phyloP scores from a whole-genome alignment of 1,140 invertebrate species.

The Drosophila nigrodunni region DNA sequence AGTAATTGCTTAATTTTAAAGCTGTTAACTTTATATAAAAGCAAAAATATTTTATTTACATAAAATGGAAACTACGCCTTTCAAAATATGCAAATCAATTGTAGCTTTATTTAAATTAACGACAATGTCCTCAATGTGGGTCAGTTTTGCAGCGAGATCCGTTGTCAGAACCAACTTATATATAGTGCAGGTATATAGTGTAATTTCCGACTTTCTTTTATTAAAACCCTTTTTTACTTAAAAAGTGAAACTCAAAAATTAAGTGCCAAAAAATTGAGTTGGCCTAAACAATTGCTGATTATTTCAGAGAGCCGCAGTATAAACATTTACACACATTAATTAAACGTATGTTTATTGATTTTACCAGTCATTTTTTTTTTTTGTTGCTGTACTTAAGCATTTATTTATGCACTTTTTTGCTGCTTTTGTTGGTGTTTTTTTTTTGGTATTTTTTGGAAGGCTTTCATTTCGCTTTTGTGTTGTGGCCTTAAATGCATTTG shows the following conservation, averaged over 20 bases:
- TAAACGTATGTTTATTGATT: slow-evolving; percentile 73
- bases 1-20: no score
- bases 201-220: slow-evolving; percentile 33
- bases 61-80: no score
- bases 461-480: slow-evolving; percentile 58
- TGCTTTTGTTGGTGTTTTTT: slow-evolving; percentile 2
- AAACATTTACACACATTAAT: slow-evolving; percentile 74
- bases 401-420: slow-evolving; percentile 58
- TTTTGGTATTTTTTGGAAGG: slow-evolving; percentile 15
- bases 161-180: slow-evolving; percentile 53
- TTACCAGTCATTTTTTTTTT: slow-evolving; percentile 51
- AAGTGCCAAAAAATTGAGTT: slow-evolving; percentile 3
- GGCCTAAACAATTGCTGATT: slow-evolving; percentile 22
- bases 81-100: slow-evolving; percentile 4
- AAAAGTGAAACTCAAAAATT: slow-evolving; percentile 67
- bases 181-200: slow-evolving; percentile 12
- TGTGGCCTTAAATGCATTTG: slow-evolving; percentile 31
- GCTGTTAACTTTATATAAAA: no score
- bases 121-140: slow-evolving; percentile 64
- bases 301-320: slow-evolving; percentile 23
- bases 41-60: no score
- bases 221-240: slow-evolving; percentile 36
- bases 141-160: slow-evolving; percentile 50
- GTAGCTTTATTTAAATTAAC: slow-evolving; percentile 44
- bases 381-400: slow-evolving; percentile 49